A percentile compares a stretch with the other conserved stretches of the same genome.
These are phyloP conservation scores for Aplysia californica DNA, from an alignment of 1,140 invertebrate genomes.

Conservation along the genomic window DNA sequence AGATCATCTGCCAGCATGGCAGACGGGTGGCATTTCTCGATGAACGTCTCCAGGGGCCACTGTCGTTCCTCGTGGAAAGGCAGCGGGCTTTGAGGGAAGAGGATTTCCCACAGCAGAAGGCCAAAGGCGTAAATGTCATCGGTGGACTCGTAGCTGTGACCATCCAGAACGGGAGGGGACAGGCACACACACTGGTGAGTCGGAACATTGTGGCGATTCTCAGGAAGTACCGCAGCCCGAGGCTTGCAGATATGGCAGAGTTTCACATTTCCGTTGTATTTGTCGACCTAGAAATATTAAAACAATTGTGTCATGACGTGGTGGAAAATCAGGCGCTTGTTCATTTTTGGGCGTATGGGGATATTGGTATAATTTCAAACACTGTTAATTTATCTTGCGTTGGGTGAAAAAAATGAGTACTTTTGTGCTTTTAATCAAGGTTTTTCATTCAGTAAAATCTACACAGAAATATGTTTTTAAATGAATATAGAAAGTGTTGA, in stretches of 20 bases:
- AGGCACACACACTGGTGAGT: constrained; percentile 40
- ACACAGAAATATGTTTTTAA: too few species aligned
- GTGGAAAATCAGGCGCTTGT: background rate
- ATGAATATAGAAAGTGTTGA: too few species aligned
- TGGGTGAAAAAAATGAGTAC: background rate
- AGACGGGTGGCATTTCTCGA: constrained; percentile 29
- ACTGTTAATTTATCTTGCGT: background rate
- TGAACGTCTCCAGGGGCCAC: constrained; percentile 35
- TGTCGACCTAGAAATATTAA: constrained; percentile 31
- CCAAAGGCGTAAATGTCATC: constrained; percentile 52
- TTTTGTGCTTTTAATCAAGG: too few species aligned
- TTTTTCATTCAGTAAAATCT: background rate
- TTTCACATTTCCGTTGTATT: constrained; percentile 29
- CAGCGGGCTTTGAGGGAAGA: constrained; percentile 12
- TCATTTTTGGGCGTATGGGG: background rate
- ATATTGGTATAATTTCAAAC: background rate
- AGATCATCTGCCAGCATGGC: constrained; percentile 30
- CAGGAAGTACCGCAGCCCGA: constrained; percentile 33
- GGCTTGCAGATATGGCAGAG: constrained; percentile 41
- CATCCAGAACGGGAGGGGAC: constrained; percentile 44
- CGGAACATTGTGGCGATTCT: constrained; percentile 2
- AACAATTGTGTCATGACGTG: background rate
- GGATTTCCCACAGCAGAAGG: constrained; percentile 41
- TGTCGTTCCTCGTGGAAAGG: constrained; percentile 31
- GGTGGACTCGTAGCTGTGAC: constrained; percentile 32